A percentile compares a stretch with the other conserved stretches of the same genome.
Conservation (phyloP, 2,113 vertebrate genomes). For the Bos taurus region ARS-UCD2.0 NC_037348.1:20092501-20093000, state of each 20-base stretch:
- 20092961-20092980: too few relatives aligned
- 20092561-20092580: neutral
- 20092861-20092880: too few relatives aligned
- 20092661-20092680: neutral
- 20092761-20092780: neutral
- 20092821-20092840: neutral
- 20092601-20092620: neutral
- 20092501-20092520: neutral
- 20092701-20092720: accelerated
- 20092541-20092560: neutral
- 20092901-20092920: too few relatives aligned
- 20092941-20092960: too few relatives aligned
- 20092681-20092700: neutral
- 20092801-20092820: neutral
- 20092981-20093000: too few relatives aligned
- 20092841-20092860: neutral
- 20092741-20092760: accelerated
- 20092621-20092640: neutral
- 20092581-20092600: neutral
- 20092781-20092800: neutral
- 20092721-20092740: neutral
- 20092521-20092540: neutral
- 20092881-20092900: too few relatives aligned
- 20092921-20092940: too few relatives aligned
- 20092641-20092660: neutral